These are phyloP conservation scores for Urophycis tenuis DNA, from an alignment of 2,797 vertebrate species.

Conservation along the genomic window DNA sequence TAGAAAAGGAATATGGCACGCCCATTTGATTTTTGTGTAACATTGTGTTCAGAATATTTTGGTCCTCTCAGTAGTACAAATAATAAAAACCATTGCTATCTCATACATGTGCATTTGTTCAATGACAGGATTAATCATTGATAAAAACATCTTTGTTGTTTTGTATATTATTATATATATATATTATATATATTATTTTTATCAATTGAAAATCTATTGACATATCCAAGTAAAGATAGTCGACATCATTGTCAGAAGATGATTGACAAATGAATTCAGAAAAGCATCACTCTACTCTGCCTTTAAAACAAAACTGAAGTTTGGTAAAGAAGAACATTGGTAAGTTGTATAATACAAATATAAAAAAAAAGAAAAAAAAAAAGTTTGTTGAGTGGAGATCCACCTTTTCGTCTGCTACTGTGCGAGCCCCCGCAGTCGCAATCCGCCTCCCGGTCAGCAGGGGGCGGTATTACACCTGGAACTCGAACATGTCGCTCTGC, in stretches of 20 bases:
- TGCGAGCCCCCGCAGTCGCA: conserved; percentile 17
- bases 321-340: conserved; percentile 44
- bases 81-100: conserved; percentile 17
- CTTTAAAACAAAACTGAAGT: conserved; percentile 32
- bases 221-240: conserved; percentile 54
- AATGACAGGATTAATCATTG: neutral
- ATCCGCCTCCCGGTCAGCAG: conserved; percentile 30
- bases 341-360: conserved; percentile 62
- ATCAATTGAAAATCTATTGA: conserved; percentile 28
- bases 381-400: conserved; percentile 41
- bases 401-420: conserved; percentile 24
- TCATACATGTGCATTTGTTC: neutral
- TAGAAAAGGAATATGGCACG: neutral
- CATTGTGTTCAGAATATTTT: conserved; percentile 54
- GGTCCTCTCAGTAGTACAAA: conserved; percentile 52
- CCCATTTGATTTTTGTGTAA: neutral
- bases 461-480: conserved; percentile 73
- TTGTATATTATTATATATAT: conserved; percentile 26
- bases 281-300: conserved; percentile 39
- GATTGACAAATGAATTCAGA: conserved; percentile 34
- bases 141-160: conserved; percentile 17
- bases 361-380: conserved; percentile 61
- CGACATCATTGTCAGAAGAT: conserved; percentile 52
- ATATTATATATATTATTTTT: conserved; percentile 1
- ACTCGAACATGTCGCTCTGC: conserved; percentile 96